Conservation (phyloP, 2,797 vertebrate species). For the Hydrolagus colliei region DNA sequence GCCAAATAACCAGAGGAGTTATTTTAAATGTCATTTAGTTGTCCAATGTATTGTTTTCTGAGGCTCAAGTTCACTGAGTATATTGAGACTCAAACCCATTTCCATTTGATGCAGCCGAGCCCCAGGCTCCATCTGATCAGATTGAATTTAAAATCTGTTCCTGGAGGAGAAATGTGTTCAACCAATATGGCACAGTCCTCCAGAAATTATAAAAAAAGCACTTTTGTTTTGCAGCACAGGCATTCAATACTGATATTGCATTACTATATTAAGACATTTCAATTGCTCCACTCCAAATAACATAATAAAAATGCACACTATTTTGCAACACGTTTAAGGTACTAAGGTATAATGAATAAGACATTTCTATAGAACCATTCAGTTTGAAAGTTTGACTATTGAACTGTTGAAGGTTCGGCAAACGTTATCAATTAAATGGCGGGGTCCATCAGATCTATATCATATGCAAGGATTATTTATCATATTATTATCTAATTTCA, state of each 20-base stretch:
- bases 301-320: conserved; percentile 13
- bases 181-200: too few species aligned
- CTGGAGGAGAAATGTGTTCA: too few species aligned
- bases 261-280: background rate
- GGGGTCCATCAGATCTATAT: background rate
- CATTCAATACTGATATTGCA: background rate
- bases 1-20: too few species aligned
- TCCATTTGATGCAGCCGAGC: too few species aligned
- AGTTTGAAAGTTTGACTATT: background rate
- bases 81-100: too few species aligned
- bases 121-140: too few species aligned
- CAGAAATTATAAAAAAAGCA: background rate
- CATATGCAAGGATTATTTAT: too few species aligned
- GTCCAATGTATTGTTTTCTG: too few species aligned
- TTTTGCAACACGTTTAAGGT: background rate
- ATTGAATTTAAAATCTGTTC: too few species aligned
- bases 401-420: background rate
- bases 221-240: too few species aligned
- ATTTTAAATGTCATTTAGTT: too few species aligned
- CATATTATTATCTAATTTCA: background rate
- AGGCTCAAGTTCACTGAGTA: too few species aligned
- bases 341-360: conserved; percentile 4
- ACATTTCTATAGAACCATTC: background rate
- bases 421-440: background rate
- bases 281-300: background rate